These are phyloP conservation scores for Drosophila neocordata DNA, from an alignment of 1,140 invertebrate genomes.

Conservation along the genomic window DNA sequence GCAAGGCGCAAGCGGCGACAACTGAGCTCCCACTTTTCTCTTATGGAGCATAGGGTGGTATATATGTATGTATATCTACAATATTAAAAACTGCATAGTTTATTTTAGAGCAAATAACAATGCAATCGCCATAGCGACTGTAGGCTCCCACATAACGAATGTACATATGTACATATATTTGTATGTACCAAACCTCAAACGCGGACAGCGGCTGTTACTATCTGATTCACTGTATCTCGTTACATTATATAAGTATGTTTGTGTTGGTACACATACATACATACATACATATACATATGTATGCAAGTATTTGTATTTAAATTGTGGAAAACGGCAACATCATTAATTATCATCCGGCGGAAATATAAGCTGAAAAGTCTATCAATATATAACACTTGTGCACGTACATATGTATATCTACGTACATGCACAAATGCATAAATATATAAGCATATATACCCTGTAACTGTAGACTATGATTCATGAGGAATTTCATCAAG, in stretches of 20 bases:
- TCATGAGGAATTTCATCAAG: background rate
- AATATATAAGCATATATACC: background rate
- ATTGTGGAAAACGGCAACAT: conserved; percentile 1
- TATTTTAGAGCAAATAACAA: conserved; percentile 12
- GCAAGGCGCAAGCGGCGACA: too few relatives aligned
- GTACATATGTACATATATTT: too few relatives aligned
- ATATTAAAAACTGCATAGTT: conserved; percentile 24
- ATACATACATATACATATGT: background rate
- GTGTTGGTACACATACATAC: conserved; percentile 7
- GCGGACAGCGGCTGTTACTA: background rate
- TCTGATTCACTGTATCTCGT: background rate
- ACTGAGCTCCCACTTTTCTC: too few relatives aligned
- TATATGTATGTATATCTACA: background rate
- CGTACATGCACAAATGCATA: too few relatives aligned
- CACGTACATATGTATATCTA: background rate
- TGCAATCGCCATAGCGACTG: conserved; percentile 1
- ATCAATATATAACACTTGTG: background rate
- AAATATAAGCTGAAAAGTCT: conserved; percentile 21
- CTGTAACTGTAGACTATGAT: background rate
- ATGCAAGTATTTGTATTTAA: background rate
- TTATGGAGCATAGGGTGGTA: too few relatives aligned
- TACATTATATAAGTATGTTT: conserved; percentile 5
- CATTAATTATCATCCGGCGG: conserved; percentile 39
- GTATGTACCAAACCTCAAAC: too few relatives aligned
- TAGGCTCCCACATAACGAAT: background rate